Evolutionary conservation across 2,113 vertebrate genomes (phyloP).

Genomic region (Hemichromis elongatus): DNA sequence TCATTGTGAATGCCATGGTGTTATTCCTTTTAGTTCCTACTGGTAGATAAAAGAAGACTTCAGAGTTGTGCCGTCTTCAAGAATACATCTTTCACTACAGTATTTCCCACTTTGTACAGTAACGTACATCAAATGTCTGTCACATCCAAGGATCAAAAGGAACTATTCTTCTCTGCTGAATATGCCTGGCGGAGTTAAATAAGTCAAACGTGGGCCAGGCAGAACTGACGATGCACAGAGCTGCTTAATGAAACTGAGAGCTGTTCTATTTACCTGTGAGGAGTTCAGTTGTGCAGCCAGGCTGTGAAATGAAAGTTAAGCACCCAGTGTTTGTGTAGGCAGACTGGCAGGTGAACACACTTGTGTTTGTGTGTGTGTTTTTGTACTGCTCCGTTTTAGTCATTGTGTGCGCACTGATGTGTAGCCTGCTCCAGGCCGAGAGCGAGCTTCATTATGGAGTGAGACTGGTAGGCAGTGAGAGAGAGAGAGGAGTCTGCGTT

Average conservation of each 20-base stretch:
- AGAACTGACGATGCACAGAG: slow-evolving; percentile 6
- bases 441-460: slow-evolving; percentile 38
- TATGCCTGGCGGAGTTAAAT: slow-evolving; percentile 5
- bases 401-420: not conserved
- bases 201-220: slow-evolving; percentile 32
- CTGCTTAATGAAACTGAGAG: slow-evolving; percentile 44
- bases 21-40: not conserved
- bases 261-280: slow-evolving; percentile 45
- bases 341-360: slow-evolving; percentile 9
- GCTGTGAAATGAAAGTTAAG: slow-evolving; percentile 46
- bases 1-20: not conserved
- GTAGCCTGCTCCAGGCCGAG: slow-evolving; percentile 21
- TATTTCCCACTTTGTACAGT: slow-evolving; percentile 4
- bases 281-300: slow-evolving; percentile 12
- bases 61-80: not conserved
- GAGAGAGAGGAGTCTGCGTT: not conserved
- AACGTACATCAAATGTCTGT: slow-evolving; percentile 21
- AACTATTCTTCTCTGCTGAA: slow-evolving; percentile 21
- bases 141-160: slow-evolving; percentile 9
- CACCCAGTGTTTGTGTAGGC: slow-evolving; percentile 13
- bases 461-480: slow-evolving; percentile 6
- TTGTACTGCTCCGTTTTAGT: not conserved
- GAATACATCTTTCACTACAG: not conserved
- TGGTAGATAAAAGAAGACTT: not conserved
- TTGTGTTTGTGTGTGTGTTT: not conserved